Base-by-base conservation (phyloP, 2,888 invertebrate species). In the Julus scandinavius region DNA sequence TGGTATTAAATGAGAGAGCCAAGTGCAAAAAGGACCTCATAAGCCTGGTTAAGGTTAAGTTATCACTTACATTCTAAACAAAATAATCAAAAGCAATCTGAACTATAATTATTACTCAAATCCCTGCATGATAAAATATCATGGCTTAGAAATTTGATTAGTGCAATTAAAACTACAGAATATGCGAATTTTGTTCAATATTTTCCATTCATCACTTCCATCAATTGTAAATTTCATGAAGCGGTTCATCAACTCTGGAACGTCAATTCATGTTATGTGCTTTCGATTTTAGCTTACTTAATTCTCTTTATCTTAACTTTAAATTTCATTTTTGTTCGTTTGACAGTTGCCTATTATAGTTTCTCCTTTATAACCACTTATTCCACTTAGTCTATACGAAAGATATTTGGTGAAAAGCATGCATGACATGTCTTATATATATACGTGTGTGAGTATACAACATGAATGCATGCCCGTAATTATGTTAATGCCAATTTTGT, bases 401-500 rank as follows among this genome's bases (percentile, higher is more conserved):
- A 80, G 29, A 80, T 38, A 80, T 80, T 80, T 80, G 80, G 38
- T 38, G 80, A 80, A 29, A 38, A 13, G 80, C 80, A 38, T 38
- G 80, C 80, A 80, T 29, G 38, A 80, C 38, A 38, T 29, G 13
- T 80, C 72, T 38, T 63, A 9, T 50, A 72, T 9, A 29, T 20
- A 63, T n/a, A 20, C 20, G 63, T 63, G 63, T 63, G n/a, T 38
- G 7, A 7, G 13, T 80, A 80, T 80, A 80, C 38, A 80, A 80
- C 80, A 80, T 80, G 80, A 80, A 80, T 80, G 38, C 80, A 38
- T 80, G 80, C 45, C 50, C 85, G 85, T 50, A 49, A 49, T 85
- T 85, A 50, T 85, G 85, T 85, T 50, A 50, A 45, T 85, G 45
- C 45, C 50, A 85, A 85, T 85, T 85, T 85, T 85, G 50, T 85